phyloP scores from a whole-genome alignment of 1,140 invertebrate genomes.

The Plectus sambesii region DNA sequence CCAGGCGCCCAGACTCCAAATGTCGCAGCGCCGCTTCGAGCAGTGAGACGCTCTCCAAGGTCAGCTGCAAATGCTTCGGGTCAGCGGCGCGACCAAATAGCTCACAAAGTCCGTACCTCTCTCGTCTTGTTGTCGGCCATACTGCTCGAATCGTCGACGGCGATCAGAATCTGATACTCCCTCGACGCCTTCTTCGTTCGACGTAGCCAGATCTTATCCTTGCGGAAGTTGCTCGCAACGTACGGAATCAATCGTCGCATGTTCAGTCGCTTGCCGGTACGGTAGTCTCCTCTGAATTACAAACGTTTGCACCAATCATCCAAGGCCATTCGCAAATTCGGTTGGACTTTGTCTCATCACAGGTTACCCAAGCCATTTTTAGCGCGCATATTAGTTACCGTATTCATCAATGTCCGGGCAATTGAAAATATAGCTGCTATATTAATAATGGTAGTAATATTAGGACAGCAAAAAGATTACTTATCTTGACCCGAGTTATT shows the following conservation, averaged over 20 bases:
- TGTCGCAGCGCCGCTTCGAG: conserved; percentile 80
- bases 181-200: conserved; percentile 86
- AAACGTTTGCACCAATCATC: conserved; percentile 8
- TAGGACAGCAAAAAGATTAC: too few species aligned
- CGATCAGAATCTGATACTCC: conserved; percentile 89
- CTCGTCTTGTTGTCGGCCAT: conserved; percentile 80
- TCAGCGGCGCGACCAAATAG: not conserved
- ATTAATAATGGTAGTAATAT: too few species aligned
- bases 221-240: conserved; percentile 94
- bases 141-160: conserved; percentile 87
- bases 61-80: conserved; percentile 53
- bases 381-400: not conserved
- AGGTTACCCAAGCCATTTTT: not conserved
- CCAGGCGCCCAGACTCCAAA: conserved; percentile 80
- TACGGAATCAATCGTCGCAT: conserved; percentile 95
- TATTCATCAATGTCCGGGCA: not conserved
- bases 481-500: too few species aligned
- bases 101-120: conserved; percentile 49
- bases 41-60: conserved; percentile 82
- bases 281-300: conserved; percentile 68
- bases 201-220: conserved; percentile 96
- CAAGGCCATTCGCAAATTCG: conserved; percentile 6
- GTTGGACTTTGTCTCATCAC: not conserved
- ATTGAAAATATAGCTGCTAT: too few species aligned
- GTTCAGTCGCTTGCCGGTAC: conserved; percentile 89